Percentiles rank a stretch among this genome's conserved stretches.
Evolutionary conservation across 2,888 invertebrate genomes (phyloP).

Genomic region (Julus scanicus): DNA sequence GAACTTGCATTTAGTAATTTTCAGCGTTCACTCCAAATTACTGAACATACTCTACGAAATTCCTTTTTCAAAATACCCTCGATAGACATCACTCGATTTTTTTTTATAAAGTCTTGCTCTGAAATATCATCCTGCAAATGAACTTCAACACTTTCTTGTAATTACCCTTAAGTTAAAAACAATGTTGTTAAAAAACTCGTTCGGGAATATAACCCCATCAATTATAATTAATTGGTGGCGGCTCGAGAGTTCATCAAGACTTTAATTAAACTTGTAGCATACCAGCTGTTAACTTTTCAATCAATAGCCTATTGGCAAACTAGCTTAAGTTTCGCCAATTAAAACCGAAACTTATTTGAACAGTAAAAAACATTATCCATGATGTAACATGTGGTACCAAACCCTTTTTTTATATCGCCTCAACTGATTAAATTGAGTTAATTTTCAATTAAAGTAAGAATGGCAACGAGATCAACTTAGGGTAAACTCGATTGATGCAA

Average conservation of each 20-base stretch:
- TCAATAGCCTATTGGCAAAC: slow-evolving; percentile 29
- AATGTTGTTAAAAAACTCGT: slow-evolving; percentile 4
- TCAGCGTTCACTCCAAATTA: no score
- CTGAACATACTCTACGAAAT: no score
- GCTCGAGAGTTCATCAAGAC: slow-evolving; percentile 7
- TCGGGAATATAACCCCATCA: slow-evolving; percentile 26
- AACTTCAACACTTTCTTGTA: slow-evolving; percentile 9
- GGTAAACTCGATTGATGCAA: no score
- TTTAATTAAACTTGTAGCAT: slow-evolving; percentile 31
- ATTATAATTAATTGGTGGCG: slow-evolving; percentile 10
- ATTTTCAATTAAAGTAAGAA: no score
- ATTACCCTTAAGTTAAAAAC: slow-evolving; percentile 29
- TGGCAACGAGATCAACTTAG: no score
- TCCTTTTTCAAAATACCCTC: no score
- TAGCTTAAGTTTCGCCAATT: background rate
- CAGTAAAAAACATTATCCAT: background rate
- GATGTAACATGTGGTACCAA: background rate
- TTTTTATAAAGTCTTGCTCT: background rate
- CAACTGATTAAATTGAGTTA: background rate
- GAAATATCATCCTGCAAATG: background rate
- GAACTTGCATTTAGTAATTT: no score
- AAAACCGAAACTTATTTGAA: background rate
- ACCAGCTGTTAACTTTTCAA: slow-evolving; percentile 29
- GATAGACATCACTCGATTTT: no score
- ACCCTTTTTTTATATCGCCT: background rate